Conservation (phyloP, 2,113 vertebrate species). For the Drymodes brunneopygia region DNA sequence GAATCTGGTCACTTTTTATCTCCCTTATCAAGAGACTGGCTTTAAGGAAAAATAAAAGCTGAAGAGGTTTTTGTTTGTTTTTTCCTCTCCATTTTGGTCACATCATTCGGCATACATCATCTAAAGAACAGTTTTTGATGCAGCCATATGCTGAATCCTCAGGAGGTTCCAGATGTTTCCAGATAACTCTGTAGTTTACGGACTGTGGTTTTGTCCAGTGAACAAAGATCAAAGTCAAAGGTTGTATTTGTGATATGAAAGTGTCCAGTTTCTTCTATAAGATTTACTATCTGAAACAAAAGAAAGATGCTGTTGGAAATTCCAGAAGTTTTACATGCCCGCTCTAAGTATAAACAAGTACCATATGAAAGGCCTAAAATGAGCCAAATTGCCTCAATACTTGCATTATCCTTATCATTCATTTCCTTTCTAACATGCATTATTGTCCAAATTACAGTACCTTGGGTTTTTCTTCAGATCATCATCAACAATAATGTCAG, state of each 20-base stretch:
- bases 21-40: conserved; percentile 75
- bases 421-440: not conserved
- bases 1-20: conserved; percentile 67
- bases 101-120: conserved; percentile 71
- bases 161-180: conserved; percentile 89
- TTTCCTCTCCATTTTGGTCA: conserved; percentile 52
- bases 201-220: conserved; percentile 94
- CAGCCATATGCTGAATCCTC: conserved; percentile 78
- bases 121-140: conserved; percentile 68
- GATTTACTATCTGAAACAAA: conserved; percentile 90
- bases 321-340: not conserved
- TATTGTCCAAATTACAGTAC: not conserved
- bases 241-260: conserved; percentile 99
- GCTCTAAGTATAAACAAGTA: not conserved
- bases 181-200: conserved; percentile 98
- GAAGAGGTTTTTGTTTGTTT: conserved; percentile 44
- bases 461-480: not conserved
- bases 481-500: not conserved
- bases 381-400: not conserved
- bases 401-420: not conserved
- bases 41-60: conserved; percentile 76
- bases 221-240: conserved; percentile 99
- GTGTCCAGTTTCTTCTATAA: conserved; percentile 98
- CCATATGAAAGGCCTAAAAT: not conserved
- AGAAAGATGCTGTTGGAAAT: conserved; percentile 10